Conservation (phyloP, 2,888 invertebrate genomes). For the Macrosiphum euphorbiae region DNA sequence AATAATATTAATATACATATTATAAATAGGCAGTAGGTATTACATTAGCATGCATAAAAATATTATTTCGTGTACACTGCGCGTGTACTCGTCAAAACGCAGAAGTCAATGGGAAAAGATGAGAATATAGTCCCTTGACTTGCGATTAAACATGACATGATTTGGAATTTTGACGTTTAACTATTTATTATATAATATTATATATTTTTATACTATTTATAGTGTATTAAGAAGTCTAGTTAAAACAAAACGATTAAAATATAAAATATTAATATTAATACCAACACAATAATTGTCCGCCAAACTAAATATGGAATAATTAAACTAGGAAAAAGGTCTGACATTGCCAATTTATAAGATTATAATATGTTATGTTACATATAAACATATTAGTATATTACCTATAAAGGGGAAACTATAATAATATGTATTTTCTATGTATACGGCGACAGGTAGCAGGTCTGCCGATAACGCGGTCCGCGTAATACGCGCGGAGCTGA, state of each 20-base stretch:
- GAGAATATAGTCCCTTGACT: conserved; percentile 23
- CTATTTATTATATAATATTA: not conserved
- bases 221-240: not conserved
- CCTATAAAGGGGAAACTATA: not conserved
- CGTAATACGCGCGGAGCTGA: not conserved
- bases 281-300: not conserved
- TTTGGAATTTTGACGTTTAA: not conserved
- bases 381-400: too few species aligned
- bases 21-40: not conserved
- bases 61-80: not conserved
- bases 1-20: not conserved
- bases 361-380: not conserved
- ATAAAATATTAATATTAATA: not conserved
- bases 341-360: too few species aligned
- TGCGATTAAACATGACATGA: not conserved
- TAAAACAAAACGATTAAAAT: not conserved
- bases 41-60: not conserved
- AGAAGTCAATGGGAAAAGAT: conserved; percentile 6
- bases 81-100: not conserved
- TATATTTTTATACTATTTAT: too few species aligned
- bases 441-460: not conserved
- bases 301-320: not conserved
- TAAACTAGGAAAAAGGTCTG: not conserved
- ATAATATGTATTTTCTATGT: not conserved
- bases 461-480: not conserved